Evolutionary conservation across 23 tunicate genomes (phyloP).

Genomic region (Ciona savignyi): DNA sequence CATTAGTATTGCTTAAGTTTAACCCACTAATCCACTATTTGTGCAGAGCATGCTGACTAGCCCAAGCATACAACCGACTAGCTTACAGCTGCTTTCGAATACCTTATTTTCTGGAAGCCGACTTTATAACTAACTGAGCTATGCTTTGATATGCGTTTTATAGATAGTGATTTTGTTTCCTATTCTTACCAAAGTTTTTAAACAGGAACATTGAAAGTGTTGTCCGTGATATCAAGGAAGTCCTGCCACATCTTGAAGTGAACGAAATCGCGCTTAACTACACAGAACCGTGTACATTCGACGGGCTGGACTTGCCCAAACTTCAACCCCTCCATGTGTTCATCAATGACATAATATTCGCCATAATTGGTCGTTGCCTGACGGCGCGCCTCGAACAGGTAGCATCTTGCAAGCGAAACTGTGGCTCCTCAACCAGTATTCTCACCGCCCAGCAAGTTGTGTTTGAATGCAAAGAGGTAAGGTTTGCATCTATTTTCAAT

Average conservation of each 20-base stretch:
- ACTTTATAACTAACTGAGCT: no score
- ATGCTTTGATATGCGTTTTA: no score
- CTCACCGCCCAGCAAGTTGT: slow-evolving; percentile 80
- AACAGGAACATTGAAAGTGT: no score
- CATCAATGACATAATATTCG: background rate
- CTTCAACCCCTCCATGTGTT: background rate
- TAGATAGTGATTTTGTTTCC: no score
- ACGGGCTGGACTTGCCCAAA: background rate
- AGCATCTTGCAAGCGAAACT: slow-evolving; percentile 38
- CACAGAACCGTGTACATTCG: background rate
- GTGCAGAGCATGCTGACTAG: no score
- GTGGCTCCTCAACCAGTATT: slow-evolving; percentile 50
- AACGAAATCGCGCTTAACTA: background rate
- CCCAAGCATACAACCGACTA: no score
- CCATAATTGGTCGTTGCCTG: slow-evolving; percentile 27
- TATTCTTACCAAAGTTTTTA: no score
- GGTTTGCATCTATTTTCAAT: slow-evolving; percentile 1
- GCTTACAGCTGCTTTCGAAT: no score
- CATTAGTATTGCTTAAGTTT: no score
- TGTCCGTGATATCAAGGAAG: background rate
- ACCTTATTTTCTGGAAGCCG: no score
- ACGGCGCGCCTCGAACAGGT: slow-evolving; percentile 53
- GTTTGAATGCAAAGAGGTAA: slow-evolving; percentile 72
- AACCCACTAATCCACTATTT: no score
- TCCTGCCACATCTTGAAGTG: background rate